Conservation (phyloP, 2,888 invertebrate genomes). For the Neoscelio sp. region DNA sequence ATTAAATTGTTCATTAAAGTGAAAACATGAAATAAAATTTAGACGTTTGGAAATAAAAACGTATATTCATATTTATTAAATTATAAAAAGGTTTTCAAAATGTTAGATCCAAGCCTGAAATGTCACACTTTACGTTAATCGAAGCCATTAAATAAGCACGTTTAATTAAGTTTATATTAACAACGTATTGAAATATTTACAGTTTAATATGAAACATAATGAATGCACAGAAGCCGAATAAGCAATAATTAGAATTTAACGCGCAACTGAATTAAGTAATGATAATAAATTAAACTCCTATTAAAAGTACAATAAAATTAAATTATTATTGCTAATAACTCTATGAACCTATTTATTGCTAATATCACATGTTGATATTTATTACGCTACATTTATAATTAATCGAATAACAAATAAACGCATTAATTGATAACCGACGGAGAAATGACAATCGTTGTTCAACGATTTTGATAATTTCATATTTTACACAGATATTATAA, state of each 20-base stretch:
- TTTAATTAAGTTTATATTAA: no score
- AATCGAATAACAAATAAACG: conserved; percentile 18
- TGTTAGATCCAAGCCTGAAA: no score
- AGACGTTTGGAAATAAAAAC: no score
- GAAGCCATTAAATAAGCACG: no score
- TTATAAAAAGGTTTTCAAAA: no score
- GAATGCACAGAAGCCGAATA: no score
- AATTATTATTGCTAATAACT: conserved; percentile 49
- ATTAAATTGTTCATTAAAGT: no score
- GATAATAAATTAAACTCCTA: not conserved
- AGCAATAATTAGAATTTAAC: no score
- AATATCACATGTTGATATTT: conserved; percentile 59
- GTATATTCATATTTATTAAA: no score
- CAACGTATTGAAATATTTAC: not conserved
- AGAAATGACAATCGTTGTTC: conserved; percentile 48
- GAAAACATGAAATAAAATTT: no score
- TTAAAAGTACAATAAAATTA: conserved; percentile 4
- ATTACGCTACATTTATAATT: conserved; percentile 13
- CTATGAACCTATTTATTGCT: conserved; percentile 60
- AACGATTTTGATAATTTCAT: conserved; percentile 25
- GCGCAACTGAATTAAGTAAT: not conserved
- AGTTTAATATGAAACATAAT: no score
- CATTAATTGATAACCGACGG: conserved; percentile 32
- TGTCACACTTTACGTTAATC: no score
- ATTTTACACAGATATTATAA: conserved; percentile 32